Evolutionary conservation across 2,797 vertebrate species (phyloP).

Genomic region (Mormyrus proboscirostris): DNA sequence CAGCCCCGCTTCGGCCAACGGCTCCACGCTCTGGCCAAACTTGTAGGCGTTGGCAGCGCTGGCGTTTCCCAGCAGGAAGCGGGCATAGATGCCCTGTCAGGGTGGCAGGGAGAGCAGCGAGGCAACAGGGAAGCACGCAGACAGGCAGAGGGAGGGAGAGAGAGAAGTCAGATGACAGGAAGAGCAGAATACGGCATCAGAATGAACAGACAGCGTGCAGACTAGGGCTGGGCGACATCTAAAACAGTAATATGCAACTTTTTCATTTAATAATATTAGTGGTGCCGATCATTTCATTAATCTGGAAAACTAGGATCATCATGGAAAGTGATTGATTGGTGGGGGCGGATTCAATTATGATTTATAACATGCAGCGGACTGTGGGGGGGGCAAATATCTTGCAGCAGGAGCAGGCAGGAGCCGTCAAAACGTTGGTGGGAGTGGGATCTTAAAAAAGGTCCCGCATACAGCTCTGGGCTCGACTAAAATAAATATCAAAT

Average conservation of each 20-base stretch:
- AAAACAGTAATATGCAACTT: background rate
- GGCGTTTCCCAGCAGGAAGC: conserved; percentile 80
- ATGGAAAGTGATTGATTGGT: background rate
- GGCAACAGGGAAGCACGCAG: background rate
- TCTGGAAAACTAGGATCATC: background rate
- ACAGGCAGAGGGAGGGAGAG: background rate
- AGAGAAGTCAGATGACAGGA: background rate
- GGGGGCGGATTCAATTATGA: background rate
- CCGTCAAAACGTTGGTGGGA: background rate
- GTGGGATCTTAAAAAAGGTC: background rate
- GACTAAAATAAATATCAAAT: background rate
- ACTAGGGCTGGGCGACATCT: background rate
- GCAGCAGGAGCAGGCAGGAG: background rate
- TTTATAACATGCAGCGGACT: background rate
- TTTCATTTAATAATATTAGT: background rate
- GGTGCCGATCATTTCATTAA: background rate
- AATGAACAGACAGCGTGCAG: background rate
- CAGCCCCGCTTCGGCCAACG: conserved; percentile 73
- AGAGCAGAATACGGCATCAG: background rate
- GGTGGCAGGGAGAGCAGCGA: background rate
- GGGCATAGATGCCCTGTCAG: conserved; percentile 77
- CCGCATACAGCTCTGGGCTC: background rate
- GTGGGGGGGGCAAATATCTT: background rate
- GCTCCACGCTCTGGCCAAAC: conserved; percentile 69
- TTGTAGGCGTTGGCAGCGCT: conserved; percentile 68